Evolutionary conservation across 2,113 vertebrate genomes (phyloP).

Genomic region (Bostrychus sinensis): DNA sequence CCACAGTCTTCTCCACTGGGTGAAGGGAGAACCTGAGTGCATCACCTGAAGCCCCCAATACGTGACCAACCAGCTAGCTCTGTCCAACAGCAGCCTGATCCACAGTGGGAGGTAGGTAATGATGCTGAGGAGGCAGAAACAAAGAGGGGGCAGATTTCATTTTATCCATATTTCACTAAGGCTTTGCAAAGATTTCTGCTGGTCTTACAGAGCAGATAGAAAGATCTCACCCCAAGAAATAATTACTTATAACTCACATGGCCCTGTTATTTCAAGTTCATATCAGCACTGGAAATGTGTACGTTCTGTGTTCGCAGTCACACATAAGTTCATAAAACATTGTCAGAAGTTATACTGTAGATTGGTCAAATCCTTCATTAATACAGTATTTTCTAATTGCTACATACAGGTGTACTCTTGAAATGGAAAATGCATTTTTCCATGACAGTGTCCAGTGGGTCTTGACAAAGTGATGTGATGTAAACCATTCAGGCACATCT

Average conservation of each 20-base stretch:
- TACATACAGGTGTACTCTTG: background rate
- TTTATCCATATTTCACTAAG: slow-evolving; percentile 52
- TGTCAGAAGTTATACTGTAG: background rate
- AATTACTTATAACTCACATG: slow-evolving; percentile 60
- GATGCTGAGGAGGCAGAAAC: slow-evolving; percentile 59
- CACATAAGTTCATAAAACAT: slow-evolving; percentile 7
- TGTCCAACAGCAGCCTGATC: slow-evolving; percentile 48
- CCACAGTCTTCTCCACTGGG: slow-evolving; percentile 39
- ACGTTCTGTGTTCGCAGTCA: too few species aligned
- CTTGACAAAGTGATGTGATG: slow-evolving; percentile 43
- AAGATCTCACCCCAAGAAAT: slow-evolving; percentile 57
- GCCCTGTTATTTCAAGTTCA: slow-evolving; percentile 38
- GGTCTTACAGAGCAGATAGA: slow-evolving; percentile 37
- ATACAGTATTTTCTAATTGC: background rate
- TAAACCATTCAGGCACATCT: slow-evolving; percentile 43
- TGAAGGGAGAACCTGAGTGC: slow-evolving; percentile 48
- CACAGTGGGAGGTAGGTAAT: slow-evolving; percentile 57
- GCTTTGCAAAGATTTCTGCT: slow-evolving; percentile 34
- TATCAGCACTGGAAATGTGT: slow-evolving; percentile 15
- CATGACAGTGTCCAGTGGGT: slow-evolving; percentile 24
- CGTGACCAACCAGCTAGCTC: slow-evolving; percentile 32
- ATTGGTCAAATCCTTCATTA: background rate
- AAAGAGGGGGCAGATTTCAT: slow-evolving; percentile 52
- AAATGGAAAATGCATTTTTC: background rate
- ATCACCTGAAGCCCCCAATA: slow-evolving; percentile 64